Conservation (phyloP, 1,140 invertebrate genomes). For the Monomorium pharaonis region DNA sequence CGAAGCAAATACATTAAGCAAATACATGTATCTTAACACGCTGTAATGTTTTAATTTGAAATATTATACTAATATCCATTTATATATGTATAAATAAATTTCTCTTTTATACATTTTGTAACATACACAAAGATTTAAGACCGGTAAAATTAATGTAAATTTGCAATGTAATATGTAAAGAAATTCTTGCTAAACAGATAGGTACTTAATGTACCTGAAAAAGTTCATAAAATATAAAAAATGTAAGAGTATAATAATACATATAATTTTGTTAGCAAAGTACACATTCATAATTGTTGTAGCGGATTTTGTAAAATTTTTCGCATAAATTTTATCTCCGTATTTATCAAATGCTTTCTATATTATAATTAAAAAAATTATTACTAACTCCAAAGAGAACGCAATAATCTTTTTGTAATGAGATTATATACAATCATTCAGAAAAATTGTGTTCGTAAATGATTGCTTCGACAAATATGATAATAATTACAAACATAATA, state of each 20-base stretch:
- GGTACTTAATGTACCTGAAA: conserved; percentile 38
- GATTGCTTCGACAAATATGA: background rate
- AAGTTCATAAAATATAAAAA: conserved; percentile 32
- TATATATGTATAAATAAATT: too few relatives aligned
- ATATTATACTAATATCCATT: background rate
- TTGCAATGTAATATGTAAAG: conserved; percentile 62
- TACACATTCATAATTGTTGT: background rate
- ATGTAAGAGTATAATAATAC: background rate
- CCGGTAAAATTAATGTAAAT: conserved; percentile 25
- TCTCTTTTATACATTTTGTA: conserved; percentile 29
- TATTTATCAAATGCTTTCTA: background rate
- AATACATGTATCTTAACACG: background rate
- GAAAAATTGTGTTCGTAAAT: background rate
- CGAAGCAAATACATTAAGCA: too few relatives aligned
- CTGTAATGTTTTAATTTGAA: background rate
- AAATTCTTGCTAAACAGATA: conserved; percentile 28
- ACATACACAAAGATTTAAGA: conserved; percentile 54
- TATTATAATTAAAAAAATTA: background rate
- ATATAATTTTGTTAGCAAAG: background rate
- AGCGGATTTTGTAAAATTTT: background rate
- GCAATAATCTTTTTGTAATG: background rate
- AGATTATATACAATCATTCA: background rate
- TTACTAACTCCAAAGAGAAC: background rate
- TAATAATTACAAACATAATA: background rate
- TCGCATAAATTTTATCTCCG: background rate